Evolutionary conservation across 1,140 invertebrate species (phyloP), one percentile per base, ranked within the genome.

Genomic region (Drosophila sucinea): DNA sequence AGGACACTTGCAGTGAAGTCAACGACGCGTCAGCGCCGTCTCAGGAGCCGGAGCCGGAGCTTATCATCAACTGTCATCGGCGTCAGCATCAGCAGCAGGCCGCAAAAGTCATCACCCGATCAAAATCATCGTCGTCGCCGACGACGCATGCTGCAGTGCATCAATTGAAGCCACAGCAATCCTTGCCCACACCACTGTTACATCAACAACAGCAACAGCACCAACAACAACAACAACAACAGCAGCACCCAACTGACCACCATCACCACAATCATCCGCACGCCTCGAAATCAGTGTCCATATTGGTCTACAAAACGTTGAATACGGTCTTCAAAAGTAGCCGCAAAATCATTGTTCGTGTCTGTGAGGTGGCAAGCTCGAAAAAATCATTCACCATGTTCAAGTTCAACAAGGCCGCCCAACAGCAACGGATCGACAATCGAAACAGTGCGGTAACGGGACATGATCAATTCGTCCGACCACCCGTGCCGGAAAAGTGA

Each of bases 401-500:
- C 79, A 96, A 96, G 77, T 92, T 96, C 25, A 96, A 96, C 90
- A 95, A 96, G 81, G 95, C 94, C 63, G 94, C 96, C 79, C 95
- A 94, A 72, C 94, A 94, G 74, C 93, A 94, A 54, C 94, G 94
- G 33, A 93, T 93, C n/a, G 94, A 94, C 23, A 94, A 94, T 7
- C 93, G 94, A 25, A 94, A 94, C n/a, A 91, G 81, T 60, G 93
- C 95, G 44, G 94, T 95, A 1, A 96, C 95, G 3, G 96, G 96
- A 1, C 96, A 96, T 75, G 96, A 96, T 76, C 92, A 95, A 65
- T 96, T 96, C 82, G 96, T 95, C 78, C 95, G 95, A 80, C 94
- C 95, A 44, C 92, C 94, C 1, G 93, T 94, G 2, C 93, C 94
- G 38, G 93, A 94, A 3, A 94, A 94, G 67, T 92, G 92, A 91